A percentile compares a stretch with the other conserved stretches of the same genome.
These are phyloP conservation scores for Meriones unguiculatus DNA, from an alignment of 2,113 vertebrate genomes.

Conservation along the genomic window DNA sequence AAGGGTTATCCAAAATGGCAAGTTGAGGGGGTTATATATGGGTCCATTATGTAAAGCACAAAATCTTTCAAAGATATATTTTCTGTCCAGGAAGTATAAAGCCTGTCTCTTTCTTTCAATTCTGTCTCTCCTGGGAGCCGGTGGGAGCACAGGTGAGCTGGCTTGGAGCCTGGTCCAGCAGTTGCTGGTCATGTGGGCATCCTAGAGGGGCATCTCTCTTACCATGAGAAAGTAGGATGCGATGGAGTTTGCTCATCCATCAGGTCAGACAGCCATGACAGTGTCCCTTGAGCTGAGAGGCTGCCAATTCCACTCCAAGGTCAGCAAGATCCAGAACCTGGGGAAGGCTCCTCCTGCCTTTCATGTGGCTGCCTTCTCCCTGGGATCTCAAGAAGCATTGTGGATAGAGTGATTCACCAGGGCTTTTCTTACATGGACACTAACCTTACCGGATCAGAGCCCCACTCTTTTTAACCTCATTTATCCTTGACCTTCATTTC, in stretches of 20 bases:
- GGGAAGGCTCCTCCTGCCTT: neutral
- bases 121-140: neutral
- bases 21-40: neutral
- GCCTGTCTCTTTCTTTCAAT: neutral
- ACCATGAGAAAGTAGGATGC: neutral
- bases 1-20: neutral
- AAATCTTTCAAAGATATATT: neutral
- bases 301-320: neutral
- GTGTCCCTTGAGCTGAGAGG: neutral
- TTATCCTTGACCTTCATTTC: neutral
- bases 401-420: neutral
- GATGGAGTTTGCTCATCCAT: too few species aligned
- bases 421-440: neutral
- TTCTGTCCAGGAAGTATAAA: neutral
- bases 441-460: neutral
- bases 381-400: neutral
- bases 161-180: neutral
- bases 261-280: neutral
- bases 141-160: neutral
- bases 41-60: neutral
- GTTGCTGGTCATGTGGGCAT: rapidly evolving
- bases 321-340: too few species aligned
- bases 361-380: neutral
- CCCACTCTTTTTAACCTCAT: neutral
- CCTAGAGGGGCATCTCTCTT: neutral